Percentiles rank a stretch among this genome's conserved stretches.
Conservation (phyloP, 2,797 vertebrate species). For the Ceyx erithaca region DNA sequence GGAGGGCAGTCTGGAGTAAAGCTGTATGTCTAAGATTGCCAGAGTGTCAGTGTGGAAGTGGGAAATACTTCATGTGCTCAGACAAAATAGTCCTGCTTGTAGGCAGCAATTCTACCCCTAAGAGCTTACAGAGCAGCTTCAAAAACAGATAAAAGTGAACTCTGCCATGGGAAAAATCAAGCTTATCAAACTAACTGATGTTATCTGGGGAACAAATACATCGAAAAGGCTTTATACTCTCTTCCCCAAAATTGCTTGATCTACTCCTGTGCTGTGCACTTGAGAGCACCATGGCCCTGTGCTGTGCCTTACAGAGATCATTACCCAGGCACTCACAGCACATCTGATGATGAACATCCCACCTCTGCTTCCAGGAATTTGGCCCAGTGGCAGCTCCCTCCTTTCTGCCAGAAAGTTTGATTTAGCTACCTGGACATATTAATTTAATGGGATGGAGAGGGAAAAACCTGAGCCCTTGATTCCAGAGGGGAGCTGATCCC, state of each 20-base stretch:
- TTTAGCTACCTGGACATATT: neutral
- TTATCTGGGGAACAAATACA: neutral
- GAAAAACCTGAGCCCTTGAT: neutral
- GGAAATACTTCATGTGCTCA: slow-evolving; percentile 8
- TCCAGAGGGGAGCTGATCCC: neutral
- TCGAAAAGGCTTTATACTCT: slow-evolving; percentile 9
- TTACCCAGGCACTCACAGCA: neutral
- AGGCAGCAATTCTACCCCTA: slow-evolving; percentile 30
- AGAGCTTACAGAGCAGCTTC: neutral
- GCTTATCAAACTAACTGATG: neutral
- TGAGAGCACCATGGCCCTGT: neutral
- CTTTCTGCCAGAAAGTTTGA: neutral
- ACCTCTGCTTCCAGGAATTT: neutral
- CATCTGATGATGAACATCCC: neutral
- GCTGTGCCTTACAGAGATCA: neutral
- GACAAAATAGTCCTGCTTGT: neutral
- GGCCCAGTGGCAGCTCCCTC: neutral
- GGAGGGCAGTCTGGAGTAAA: neutral
- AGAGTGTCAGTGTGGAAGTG: neutral
- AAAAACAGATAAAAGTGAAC: slow-evolving; percentile 34
- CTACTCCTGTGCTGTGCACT: neutral
- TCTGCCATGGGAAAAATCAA: slow-evolving; percentile 29
- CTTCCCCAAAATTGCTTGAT: neutral
- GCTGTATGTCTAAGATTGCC: neutral
- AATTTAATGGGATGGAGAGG: neutral